Evolutionary conservation across 2,797 vertebrate genomes (phyloP).

Genomic region (Leuciscus waleckii): DNA sequence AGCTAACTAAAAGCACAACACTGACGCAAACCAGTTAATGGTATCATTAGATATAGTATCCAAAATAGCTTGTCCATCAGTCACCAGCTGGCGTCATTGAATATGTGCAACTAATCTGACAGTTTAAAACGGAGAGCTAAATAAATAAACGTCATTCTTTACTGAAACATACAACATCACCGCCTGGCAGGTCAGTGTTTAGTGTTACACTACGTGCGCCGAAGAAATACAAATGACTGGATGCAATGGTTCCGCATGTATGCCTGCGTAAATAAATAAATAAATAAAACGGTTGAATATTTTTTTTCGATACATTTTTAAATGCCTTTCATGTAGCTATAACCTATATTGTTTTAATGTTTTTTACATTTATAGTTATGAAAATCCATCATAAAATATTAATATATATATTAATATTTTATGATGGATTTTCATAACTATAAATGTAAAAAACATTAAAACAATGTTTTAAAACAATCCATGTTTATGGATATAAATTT

Average conservation of each 20-base stretch:
- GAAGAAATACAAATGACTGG: not conserved
- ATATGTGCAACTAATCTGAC: not conserved
- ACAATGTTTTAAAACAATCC: too few species aligned
- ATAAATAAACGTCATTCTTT: not conserved
- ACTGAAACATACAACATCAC: not conserved
- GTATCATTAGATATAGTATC: not conserved
- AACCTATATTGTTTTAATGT: not conserved
- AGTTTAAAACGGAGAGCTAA: not conserved
- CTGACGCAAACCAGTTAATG: not conserved
- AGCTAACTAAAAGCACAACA: slow-evolving; percentile 7
- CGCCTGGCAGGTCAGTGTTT: not conserved
- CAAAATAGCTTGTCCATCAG: not conserved
- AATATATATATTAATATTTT: not conserved
- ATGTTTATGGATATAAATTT: too few species aligned
- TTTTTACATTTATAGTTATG: not conserved
- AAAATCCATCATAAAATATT: not conserved
- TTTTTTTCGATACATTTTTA: too few species aligned
- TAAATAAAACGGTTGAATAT: too few species aligned
- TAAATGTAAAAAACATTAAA: too few species aligned
- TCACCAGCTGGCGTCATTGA: not conserved
- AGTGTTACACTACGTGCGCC: not conserved
- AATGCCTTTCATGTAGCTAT: too few species aligned
- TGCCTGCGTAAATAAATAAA: too few species aligned
- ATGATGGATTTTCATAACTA: too few species aligned
- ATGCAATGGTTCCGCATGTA: slow-evolving; percentile 2